Evolutionary conservation across 1,140 invertebrate species (phyloP).

Genomic region (Megalonaias nervosa): DNA sequence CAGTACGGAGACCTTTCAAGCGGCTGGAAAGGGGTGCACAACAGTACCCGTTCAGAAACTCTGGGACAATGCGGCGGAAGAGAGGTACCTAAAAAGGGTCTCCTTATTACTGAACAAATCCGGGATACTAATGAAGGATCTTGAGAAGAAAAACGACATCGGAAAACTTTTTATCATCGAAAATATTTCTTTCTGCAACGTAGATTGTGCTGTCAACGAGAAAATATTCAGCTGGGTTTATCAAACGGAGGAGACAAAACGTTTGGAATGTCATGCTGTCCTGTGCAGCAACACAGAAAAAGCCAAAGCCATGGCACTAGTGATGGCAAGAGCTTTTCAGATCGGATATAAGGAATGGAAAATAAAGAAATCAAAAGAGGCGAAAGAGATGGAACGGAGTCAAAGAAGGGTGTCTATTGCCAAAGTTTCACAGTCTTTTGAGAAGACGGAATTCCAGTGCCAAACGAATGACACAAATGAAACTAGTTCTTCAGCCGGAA

Average conservation of each 20-base stretch:
- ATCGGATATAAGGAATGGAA: constrained; percentile 60
- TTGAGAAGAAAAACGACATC: constrained; percentile 38
- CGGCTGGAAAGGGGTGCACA: constrained; percentile 51
- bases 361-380: constrained; percentile 21
- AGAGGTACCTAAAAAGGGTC: constrained; percentile 46
- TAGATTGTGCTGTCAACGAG: constrained; percentile 42
- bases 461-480: too few species aligned
- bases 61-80: constrained; percentile 52
- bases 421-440: background rate
- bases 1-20: constrained; percentile 43
- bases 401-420: constrained; percentile 7
- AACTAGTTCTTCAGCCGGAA: too few species aligned
- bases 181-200: constrained; percentile 55
- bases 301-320: constrained; percentile 58
- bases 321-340: constrained; percentile 59
- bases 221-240: constrained; percentile 64
- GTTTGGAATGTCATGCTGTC: constrained; percentile 54
- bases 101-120: constrained; percentile 32
- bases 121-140: constrained; percentile 41
- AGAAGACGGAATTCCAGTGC: too few species aligned
- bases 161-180: constrained; percentile 44
- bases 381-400: constrained; percentile 10
- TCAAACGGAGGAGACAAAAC: constrained; percentile 23
- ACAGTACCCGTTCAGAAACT: constrained; percentile 43
- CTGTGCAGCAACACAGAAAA: constrained; percentile 56